Evolutionary conservation across 2,797 vertebrate species (phyloP).

Genomic region (Clarias laeviceps): DNA sequence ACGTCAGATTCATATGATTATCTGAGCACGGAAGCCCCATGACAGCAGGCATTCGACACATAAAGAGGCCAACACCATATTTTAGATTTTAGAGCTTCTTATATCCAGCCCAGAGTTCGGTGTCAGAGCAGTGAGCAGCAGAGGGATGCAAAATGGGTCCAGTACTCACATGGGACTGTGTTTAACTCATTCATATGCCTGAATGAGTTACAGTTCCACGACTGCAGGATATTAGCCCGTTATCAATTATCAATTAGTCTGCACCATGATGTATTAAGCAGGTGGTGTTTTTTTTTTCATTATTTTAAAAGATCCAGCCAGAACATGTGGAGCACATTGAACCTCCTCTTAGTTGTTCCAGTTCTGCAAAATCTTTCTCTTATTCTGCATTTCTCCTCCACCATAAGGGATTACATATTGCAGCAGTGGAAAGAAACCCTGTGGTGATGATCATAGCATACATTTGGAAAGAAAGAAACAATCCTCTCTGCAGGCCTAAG

Average conservation of each 20-base stretch:
- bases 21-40: constrained; percentile 30
- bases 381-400: constrained; percentile 35
- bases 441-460: constrained; percentile 46
- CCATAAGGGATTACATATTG: constrained; percentile 46
- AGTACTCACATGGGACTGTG: constrained; percentile 37
- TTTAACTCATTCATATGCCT: constrained; percentile 28
- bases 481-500: constrained; percentile 37
- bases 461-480: constrained; percentile 32
- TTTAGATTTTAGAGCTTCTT: constrained; percentile 44
- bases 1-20: constrained; percentile 74
- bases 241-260: constrained; percentile 69
- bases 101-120: constrained; percentile 46
- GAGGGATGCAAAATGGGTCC: constrained; percentile 45
- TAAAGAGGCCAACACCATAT: constrained; percentile 29
- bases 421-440: constrained; percentile 37
- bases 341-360: constrained; percentile 43
- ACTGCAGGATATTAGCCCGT: constrained; percentile 66
- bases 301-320: constrained; percentile 43
- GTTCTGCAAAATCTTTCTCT: constrained; percentile 39
- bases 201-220: constrained; percentile 61
- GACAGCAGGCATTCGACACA: constrained; percentile 20
- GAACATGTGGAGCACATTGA: constrained; percentile 52
- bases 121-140: constrained; percentile 49
- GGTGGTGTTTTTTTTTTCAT: constrained; percentile 53
- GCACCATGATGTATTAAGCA: constrained; percentile 66